Evolutionary conservation across 2,113 vertebrate genomes (phyloP), one percentile per base, ranked within the genome.

Genomic region (Cephalopterus ornatus): DNA sequence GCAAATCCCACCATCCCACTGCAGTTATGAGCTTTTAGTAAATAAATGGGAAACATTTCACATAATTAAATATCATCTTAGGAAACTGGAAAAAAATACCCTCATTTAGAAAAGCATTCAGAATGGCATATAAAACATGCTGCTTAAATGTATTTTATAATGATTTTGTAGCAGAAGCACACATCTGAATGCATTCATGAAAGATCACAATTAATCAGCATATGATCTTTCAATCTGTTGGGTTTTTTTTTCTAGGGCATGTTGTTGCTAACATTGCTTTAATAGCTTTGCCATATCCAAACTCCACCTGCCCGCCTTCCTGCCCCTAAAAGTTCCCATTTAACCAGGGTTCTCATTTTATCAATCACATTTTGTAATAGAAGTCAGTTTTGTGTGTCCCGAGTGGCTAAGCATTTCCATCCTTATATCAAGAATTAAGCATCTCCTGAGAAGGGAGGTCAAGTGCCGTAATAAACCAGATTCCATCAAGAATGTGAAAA

Each of bases 21-120:
- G 50, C 91, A 72, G 86, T 79, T 93, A 88, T 7, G 42, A 96
- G 90, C 91, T 85, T 95, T 94, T 92, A 96, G 95, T 92, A 95
- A 94, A 96, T 92, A 97, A 96, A 92, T 59, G 81, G 47, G 70
- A 96, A 96, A 89, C 94, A 96, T 96, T 96, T 89, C 86, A 91
- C 75, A 20, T 97, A 97, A 97, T 97, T 96, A 97, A 97, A 95
- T 96, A 73, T 39, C 50, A 56, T 95, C 70, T 93, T 89, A 85
- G 90, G 67, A 96, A 97, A 95, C 35, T 53, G 77, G 56, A 52
- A 80, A 80, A 93, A 92, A 52, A 23, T 3, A 23, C 19, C 89
- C 77, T 91, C 82, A 95, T 96, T 97, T 96, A 96, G 85, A 95
- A 95, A 86, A 95, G 61, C 28, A 53, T 95, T 96, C 86, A 65